Evolutionary conservation across 1,140 invertebrate species (phyloP).

Genomic region (Tyrophagus putrescentiae): DNA sequence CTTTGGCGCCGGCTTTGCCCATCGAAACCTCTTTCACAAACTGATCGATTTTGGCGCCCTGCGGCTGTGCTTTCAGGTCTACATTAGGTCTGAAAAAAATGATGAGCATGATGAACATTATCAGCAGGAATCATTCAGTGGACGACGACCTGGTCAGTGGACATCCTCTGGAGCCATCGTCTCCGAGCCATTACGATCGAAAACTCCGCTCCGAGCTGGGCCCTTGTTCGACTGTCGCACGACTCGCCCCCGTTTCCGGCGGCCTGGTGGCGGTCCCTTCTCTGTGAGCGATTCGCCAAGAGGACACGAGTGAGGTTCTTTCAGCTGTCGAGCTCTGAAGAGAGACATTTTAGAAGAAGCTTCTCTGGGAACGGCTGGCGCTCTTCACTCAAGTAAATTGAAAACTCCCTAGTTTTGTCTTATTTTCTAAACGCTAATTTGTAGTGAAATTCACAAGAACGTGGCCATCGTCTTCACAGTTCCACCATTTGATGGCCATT

Average conservation of each 20-base stretch:
- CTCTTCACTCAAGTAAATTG: constrained; percentile 52
- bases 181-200: constrained; percentile 82
- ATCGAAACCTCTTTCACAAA: background rate
- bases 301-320: constrained; percentile 79
- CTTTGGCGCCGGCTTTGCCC: constrained; percentile 48
- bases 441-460: constrained; percentile 71
- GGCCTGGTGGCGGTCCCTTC: constrained; percentile 61
- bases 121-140: constrained; percentile 52
- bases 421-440: background rate
- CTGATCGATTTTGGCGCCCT: constrained; percentile 32
- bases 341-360: constrained; percentile 44
- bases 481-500: constrained; percentile 49
- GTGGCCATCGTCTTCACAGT: constrained; percentile 68
- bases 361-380: constrained; percentile 70
- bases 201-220: constrained; percentile 77
- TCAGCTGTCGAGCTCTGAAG: constrained; percentile 44
- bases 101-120: too few species aligned
- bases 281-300: constrained; percentile 64
- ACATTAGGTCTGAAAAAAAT: too few species aligned
- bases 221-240: constrained; percentile 67
- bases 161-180: constrained; percentile 61
- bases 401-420: background rate
- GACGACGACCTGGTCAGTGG: constrained; percentile 65
- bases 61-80: constrained; percentile 87
- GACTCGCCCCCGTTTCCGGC: constrained; percentile 60